A percentile compares a stretch with the other conserved stretches of the same genome.
These are phyloP conservation scores for Sanderia malayensis DNA, from an alignment of 30 jellyfish, hydroid and myxozoan species.

Conservation along the genomic window DNA sequence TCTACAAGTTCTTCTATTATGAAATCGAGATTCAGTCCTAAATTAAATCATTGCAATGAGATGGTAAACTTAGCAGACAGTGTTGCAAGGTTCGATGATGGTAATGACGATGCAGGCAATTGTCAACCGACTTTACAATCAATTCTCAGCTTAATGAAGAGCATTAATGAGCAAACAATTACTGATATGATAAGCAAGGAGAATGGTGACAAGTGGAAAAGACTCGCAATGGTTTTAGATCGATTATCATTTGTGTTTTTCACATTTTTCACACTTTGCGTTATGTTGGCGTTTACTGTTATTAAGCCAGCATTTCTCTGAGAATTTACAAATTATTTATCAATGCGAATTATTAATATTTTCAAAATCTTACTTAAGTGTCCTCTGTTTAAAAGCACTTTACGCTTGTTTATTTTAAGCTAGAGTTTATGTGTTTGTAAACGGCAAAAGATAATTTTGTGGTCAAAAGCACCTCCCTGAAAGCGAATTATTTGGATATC, in stretches of 20 bases:
- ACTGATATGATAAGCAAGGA: conserved; percentile 25
- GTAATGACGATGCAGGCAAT: background rate
- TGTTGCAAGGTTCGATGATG: background rate
- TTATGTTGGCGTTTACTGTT: conserved; percentile 36
- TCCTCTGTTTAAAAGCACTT: too few species aligned
- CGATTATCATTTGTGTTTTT: conserved; percentile 33
- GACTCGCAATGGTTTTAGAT: conserved; percentile 60
- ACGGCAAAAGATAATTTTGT: too few species aligned
- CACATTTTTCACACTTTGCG: conserved; percentile 17
- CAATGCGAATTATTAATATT: too few species aligned
- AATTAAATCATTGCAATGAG: background rate
- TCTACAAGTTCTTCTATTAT: background rate
- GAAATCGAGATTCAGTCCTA: background rate
- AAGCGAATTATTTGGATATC: too few species aligned
- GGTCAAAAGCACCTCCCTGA: too few species aligned
- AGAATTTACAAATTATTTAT: too few species aligned
- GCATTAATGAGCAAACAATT: conserved; percentile 10
- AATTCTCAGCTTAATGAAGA: conserved; percentile 19
- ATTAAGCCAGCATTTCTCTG: too few species aligned
- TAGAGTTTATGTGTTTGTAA: too few species aligned
- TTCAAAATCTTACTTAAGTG: too few species aligned
- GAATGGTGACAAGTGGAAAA: conserved; percentile 39
- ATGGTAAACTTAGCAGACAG: background rate
- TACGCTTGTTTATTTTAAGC: too few species aligned
- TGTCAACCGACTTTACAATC: background rate